Percentiles rank a stretch among this genome's conserved stretches.
Evolutionary conservation across 2,888 invertebrate species (phyloP).

Genomic region (Orthosia cruda): DNA sequence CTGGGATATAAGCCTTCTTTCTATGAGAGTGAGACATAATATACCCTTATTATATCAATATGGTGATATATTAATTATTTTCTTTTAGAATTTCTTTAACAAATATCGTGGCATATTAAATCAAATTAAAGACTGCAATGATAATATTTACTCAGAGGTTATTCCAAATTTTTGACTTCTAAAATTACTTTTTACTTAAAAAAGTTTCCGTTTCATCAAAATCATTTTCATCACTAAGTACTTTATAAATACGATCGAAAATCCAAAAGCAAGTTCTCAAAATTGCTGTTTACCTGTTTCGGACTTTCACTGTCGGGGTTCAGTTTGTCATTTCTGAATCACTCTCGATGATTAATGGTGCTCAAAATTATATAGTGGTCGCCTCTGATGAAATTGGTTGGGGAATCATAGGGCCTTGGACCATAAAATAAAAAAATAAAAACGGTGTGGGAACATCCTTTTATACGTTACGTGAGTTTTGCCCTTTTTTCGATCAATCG

Average conservation of each 20-base stretch:
- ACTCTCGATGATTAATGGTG: constrained; percentile 85
- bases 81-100: constrained; percentile 1
- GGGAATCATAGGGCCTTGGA: constrained; percentile 77
- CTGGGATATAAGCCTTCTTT: neutral
- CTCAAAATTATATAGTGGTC: constrained; percentile 88
- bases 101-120: constrained; percentile 35
- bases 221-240: constrained; percentile 23
- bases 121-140: constrained; percentile 16
- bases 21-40: neutral
- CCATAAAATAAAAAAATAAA: constrained; percentile 79
- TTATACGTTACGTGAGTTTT: constrained; percentile 74
- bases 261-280: constrained; percentile 43
- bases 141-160: constrained; percentile 34
- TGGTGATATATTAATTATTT: neutral
- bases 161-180: constrained; percentile 36
- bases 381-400: constrained; percentile 84
- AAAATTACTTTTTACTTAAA: constrained; percentile 35
- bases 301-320: constrained; percentile 77
- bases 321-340: constrained; percentile 85
- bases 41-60: neutral
- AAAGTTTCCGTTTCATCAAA: constrained; percentile 31
- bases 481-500: constrained; percentile 73
- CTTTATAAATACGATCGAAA: constrained; percentile 30
- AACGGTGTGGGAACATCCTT: constrained; percentile 87
- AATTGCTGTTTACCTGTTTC: constrained; percentile 58